Conservation (phyloP, 2,113 vertebrate species). For the Dicaeum eximium region DNA sequence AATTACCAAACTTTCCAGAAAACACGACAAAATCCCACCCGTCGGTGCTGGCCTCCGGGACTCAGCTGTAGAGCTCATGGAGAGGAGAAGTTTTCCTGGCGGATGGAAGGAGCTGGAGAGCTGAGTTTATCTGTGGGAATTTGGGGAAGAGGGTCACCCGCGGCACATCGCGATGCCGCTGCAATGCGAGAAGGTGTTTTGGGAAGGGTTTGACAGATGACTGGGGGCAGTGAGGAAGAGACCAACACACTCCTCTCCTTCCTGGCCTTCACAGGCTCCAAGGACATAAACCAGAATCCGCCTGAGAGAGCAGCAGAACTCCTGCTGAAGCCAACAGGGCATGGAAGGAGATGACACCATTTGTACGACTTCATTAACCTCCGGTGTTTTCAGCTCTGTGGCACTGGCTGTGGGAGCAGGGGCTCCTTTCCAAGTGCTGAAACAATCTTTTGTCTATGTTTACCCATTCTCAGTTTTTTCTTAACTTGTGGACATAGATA, state of each 20-base stretch:
- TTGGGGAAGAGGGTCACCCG: background rate
- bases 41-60: accelerated
- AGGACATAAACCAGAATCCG: background rate
- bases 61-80: background rate
- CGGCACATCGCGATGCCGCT: background rate
- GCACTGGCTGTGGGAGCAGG: background rate
- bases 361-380: background rate
- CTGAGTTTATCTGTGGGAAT: background rate
- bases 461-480: background rate
- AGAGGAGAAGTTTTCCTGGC: background rate
- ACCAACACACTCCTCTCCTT: background rate
- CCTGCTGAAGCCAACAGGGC: background rate
- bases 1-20: background rate
- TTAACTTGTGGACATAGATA: accelerated
- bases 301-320: background rate
- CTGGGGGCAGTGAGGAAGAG: background rate
- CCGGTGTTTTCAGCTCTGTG: background rate
- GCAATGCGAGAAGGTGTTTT: background rate
- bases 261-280: background rate
- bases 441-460: background rate
- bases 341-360: accelerated
- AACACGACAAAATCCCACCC: background rate
- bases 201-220: background rate
- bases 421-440: background rate
- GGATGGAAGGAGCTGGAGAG: background rate